Evolutionary conservation across 1,140 invertebrate genomes (phyloP), one percentile per base, ranked within the genome.

Genomic region (Rhyzopertha dominica): DNA sequence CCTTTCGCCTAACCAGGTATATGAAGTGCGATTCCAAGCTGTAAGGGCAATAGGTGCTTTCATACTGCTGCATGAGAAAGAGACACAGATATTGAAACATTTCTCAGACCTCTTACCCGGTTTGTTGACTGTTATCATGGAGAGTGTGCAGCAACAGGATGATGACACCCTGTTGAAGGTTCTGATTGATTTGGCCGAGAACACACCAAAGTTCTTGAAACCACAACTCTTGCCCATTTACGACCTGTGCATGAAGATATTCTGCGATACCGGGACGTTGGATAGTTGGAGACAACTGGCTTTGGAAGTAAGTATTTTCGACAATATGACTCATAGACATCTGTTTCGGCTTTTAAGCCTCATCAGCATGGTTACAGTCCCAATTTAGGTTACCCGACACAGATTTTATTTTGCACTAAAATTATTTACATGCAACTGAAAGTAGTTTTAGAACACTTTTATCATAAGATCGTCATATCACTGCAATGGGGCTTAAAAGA

Each of bases 111-210:
- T 96, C 18, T 66, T 98, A 13, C 81, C 87, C 19, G 77, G 78
- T 12, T 66, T 75, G 54, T 65, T 80, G 18, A 71, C 86, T 77
- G 79, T 86, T 14, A 79, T 88, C 22, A 81, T 80, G 34, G 77
- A 85, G 56, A 90, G 84, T 53, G 80, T 95, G 45, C 80, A 87
- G 55, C 79, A 82, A 35, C 79, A 86, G 60, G 87, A 92, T 19
- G 93, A 98, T 68, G 94, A 98, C 68, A 78, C 84, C 28, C 68
- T 98, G 8, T 64, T 99, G 1, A 95, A 98, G 72, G 77, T 84
- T 54, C 72, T 99, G 3, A 93, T 98, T 51, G 96, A 99, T 57
- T 68, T 99, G 49, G 87, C 91, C 12, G 94, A 98, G 70, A 81
- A 83, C 46, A 81, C 89, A 9, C 95, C 96, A 0, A 97, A 96